These are phyloP conservation scores for Bombus cullumanus DNA, from an alignment of 1,140 invertebrate genomes.

Conservation along the genomic window DNA sequence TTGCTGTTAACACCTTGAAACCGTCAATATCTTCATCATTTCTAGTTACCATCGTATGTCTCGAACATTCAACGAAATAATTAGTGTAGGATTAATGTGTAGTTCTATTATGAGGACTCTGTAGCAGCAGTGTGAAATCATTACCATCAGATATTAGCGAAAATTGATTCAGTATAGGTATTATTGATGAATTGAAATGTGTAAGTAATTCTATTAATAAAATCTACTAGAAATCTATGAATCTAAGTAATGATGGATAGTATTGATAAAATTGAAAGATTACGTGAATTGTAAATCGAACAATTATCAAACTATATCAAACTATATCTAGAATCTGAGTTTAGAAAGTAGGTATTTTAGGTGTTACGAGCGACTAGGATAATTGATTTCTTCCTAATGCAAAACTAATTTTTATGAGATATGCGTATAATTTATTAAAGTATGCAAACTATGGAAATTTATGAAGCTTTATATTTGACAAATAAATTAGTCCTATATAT, in stretches of 20 bases:
- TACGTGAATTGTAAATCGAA: background rate
- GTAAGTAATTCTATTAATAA: background rate
- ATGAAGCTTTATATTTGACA: background rate
- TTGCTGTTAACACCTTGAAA: slow-evolving; percentile 5
- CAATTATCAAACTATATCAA: background rate
- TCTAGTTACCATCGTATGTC: background rate
- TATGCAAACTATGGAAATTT: background rate
- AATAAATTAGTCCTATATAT: background rate
- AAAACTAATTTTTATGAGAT: background rate
- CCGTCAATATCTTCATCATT: background rate
- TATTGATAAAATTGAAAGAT: background rate
- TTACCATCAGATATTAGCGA: background rate
- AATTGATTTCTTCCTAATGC: background rate
- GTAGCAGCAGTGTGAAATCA: background rate
- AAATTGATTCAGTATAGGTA: background rate
- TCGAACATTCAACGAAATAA: background rate
- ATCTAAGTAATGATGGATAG: background rate
- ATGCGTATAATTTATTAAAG: no score
- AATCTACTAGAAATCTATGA: background rate
- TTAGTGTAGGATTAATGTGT: background rate
- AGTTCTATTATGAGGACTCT: background rate
- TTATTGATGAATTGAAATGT: background rate
- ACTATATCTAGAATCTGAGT: background rate
- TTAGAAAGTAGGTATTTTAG: background rate
- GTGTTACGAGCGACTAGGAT: background rate